These are phyloP conservation scores for Lethenteron reissneri DNA, from an alignment of 2,113 vertebrate species.

Conservation along the genomic window DNA sequence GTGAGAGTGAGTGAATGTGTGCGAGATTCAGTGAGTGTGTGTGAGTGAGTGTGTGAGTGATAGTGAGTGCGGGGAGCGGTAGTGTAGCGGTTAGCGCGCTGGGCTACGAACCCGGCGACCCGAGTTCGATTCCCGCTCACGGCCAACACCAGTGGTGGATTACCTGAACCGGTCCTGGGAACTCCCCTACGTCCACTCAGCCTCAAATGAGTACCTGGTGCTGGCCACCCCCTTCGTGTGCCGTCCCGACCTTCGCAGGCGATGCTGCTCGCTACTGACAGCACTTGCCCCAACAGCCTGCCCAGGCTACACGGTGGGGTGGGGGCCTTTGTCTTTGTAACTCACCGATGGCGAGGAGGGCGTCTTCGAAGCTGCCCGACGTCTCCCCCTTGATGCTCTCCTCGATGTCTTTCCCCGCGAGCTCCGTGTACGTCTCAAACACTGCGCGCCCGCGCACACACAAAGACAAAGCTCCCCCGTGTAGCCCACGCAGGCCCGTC, in stretches of 20 bases:
- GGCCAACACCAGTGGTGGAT: not conserved
- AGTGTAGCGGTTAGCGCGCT: too few relatives aligned
- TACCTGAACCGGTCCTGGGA: not conserved
- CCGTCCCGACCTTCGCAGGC: not conserved
- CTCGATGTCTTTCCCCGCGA: slow-evolving; percentile 57
- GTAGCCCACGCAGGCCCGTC: too few relatives aligned
- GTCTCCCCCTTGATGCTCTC: slow-evolving; percentile 90
- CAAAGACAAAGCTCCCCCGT: not conserved
- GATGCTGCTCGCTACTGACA: not conserved
- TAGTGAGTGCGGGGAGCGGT: too few relatives aligned
- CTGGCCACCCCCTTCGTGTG: not conserved
- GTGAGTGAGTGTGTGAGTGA: too few relatives aligned
- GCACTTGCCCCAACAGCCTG: slow-evolving; percentile 2
- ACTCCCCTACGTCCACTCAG: not conserved
- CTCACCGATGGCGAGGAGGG: slow-evolving; percentile 67
- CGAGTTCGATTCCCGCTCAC: too few relatives aligned
- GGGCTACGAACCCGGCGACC: too few relatives aligned
- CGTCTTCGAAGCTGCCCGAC: slow-evolving; percentile 65
- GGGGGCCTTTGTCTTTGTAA: not conserved
- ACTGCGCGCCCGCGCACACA: slow-evolving; percentile 22
- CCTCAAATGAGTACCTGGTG: not conserved
- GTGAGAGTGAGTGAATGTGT: too few relatives aligned
- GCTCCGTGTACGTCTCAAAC: slow-evolving; percentile 55
- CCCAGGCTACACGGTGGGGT: not conserved
- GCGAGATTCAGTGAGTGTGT: too few relatives aligned